Percentiles rank a stretch among this genome's conserved stretches.
Evolutionary conservation across 2,113 vertebrate species (phyloP).

Genomic region (Melanerpes aurifrons): DNA sequence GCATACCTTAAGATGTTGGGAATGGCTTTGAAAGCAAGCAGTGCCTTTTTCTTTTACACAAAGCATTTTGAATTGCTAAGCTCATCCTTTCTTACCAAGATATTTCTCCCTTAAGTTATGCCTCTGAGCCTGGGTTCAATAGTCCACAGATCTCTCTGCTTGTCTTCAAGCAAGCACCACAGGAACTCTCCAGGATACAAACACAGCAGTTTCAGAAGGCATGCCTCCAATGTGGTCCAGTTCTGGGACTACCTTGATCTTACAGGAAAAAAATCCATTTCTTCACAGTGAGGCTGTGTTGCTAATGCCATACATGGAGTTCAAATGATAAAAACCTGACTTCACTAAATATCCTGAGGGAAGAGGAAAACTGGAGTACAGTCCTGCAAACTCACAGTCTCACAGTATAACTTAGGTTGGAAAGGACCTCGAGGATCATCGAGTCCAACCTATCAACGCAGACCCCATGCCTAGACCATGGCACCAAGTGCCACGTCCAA

Average conservation of each 20-base stretch:
- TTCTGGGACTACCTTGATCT: background rate
- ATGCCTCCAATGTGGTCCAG: background rate
- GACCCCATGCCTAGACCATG: no score
- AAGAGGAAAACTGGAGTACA: background rate
- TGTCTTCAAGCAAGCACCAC: background rate
- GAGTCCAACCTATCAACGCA: no score
- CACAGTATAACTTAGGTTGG: no score
- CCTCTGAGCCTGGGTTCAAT: background rate
- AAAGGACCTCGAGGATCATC: no score
- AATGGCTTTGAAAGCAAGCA: background rate
- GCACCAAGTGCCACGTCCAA: no score
- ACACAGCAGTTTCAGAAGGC: background rate
- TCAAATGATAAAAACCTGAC: background rate
- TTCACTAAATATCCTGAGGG: background rate
- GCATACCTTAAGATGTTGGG: background rate
- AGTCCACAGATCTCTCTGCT: background rate
- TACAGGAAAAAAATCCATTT: background rate
- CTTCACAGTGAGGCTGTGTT: background rate
- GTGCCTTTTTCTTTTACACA: background rate
- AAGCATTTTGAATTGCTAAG: background rate
- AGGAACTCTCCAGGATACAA: conserved; percentile 8
- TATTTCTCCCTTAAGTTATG: background rate
- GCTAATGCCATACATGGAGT: background rate
- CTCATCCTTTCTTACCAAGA: background rate
- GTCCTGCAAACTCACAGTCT: background rate